Evolutionary conservation across 2,888 invertebrate genomes (phyloP).

Genomic region (Hartigia nigra): DNA sequence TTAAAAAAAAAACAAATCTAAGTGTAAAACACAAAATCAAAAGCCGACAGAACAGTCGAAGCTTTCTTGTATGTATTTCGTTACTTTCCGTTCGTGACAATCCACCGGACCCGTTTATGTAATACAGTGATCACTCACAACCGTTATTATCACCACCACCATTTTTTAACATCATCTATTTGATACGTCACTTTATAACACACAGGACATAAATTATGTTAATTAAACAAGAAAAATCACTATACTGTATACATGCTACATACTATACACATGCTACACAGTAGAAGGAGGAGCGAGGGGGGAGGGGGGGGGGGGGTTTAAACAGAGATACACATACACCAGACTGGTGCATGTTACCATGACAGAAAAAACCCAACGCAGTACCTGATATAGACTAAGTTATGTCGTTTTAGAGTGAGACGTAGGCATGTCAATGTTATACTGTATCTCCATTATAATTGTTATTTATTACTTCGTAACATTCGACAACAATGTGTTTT

Average conservation of each 20-base stretch:
- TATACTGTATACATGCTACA: neutral
- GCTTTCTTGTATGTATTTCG: neutral
- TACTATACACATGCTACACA: neutral
- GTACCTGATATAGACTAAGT: constrained; percentile 66
- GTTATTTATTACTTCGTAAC: constrained; percentile 63
- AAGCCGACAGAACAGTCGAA: neutral
- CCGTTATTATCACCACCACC: constrained; percentile 1
- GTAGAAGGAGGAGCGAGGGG: neutral
- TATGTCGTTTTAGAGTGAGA: constrained; percentile 63
- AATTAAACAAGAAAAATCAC: neutral
- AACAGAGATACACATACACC: constrained; percentile 46
- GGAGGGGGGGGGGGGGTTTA: neutral
- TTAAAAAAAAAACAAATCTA: neutral
- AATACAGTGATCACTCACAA: neutral
- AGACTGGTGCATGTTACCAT: constrained; percentile 66
- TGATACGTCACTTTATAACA: neutral
- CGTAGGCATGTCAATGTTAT: constrained; percentile 63
- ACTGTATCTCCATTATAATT: constrained; percentile 60
- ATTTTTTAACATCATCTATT: constrained; percentile 24
- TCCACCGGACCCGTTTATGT: neutral
- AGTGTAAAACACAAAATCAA: neutral
- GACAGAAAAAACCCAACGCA: constrained; percentile 63
- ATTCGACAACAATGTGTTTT: constrained; percentile 50
- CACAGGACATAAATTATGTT: constrained; percentile 5
- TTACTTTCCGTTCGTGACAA: neutral